Conservation (phyloP, 2,113 vertebrate species). For the Xenotilapia longispinis region DNA sequence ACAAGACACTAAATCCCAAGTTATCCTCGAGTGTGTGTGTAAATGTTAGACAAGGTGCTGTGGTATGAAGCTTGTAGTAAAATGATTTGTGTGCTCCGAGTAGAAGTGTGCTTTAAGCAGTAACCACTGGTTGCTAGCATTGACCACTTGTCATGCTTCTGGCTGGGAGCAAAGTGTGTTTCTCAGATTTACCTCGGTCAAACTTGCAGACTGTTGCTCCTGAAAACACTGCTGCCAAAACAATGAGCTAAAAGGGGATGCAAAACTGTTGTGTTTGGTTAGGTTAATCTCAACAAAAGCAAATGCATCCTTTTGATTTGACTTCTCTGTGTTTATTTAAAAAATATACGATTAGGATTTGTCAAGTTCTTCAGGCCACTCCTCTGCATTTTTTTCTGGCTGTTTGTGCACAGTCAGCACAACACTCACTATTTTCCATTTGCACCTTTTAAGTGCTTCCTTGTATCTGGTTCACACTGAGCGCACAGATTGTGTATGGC, state of each 20-base stretch:
- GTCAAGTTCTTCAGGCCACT: background rate
- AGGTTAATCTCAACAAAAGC: background rate
- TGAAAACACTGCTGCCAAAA: background rate
- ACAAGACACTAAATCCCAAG: background rate
- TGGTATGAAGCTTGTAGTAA: background rate
- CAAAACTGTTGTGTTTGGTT: background rate
- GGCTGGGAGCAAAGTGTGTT: background rate
- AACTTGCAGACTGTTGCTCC: accelerated
- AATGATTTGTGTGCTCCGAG: background rate
- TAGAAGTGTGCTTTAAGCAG: background rate
- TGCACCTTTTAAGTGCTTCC: background rate
- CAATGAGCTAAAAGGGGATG: background rate
- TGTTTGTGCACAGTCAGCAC: background rate
- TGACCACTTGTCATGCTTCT: background rate
- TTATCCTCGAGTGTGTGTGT: background rate
- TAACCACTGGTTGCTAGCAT: background rate
- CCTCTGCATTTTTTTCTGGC: background rate
- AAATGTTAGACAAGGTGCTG: background rate
- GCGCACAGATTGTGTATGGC: background rate
- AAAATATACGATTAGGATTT: background rate
- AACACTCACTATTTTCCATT: background rate
- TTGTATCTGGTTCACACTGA: background rate
- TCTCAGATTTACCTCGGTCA: background rate
- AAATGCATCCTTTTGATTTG: background rate
- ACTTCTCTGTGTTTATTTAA: background rate